phyloP scores from a whole-genome alignment of 2,888 invertebrate genomes.

The Hemithea aestivaria region DNA sequence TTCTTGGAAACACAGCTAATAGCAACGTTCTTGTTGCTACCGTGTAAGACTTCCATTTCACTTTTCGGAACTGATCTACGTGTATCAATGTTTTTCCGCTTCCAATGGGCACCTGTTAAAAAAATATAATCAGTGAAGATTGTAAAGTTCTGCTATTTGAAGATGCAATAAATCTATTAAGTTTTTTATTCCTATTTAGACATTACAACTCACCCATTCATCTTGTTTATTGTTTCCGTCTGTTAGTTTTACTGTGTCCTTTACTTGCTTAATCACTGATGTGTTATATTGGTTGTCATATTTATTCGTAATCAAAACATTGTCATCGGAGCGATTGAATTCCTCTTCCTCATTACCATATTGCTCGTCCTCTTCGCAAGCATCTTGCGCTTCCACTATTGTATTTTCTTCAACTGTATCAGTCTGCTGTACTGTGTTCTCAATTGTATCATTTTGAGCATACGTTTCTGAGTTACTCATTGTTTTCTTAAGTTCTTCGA shows the following conservation, averaged over 20 bases:
- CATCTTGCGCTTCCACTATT: conserved; percentile 12
- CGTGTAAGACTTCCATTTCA: conserved; percentile 71
- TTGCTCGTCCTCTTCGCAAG: conserved; percentile 13
- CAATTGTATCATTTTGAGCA: not conserved
- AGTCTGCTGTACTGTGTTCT: not conserved
- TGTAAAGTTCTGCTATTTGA: too few relatives aligned
- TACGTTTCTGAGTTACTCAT: not conserved
- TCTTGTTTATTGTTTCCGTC: conserved; percentile 6
- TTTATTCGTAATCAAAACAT: conserved; percentile 48
- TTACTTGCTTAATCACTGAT: conserved; percentile 8
- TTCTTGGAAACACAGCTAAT: conserved; percentile 65
- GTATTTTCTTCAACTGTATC: conserved; percentile 4
- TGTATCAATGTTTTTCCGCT: conserved; percentile 65
- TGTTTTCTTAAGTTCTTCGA: conserved; percentile 40
- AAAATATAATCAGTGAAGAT: too few relatives aligned
- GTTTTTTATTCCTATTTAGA: too few relatives aligned
- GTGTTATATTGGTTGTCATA: conserved; percentile 29
- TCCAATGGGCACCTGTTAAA: conserved; percentile 68
- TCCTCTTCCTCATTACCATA: conserved; percentile 28
- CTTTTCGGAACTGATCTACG: conserved; percentile 53
- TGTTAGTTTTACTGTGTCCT: not conserved
- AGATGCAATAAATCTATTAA: too few relatives aligned
- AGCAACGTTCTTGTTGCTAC: conserved; percentile 70
- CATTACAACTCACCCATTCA: conserved; percentile 36
- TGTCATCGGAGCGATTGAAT: conserved; percentile 44